A percentile compares a stretch with the other conserved stretches of the same genome.
Evolutionary conservation across 2,888 invertebrate genomes (phyloP).

Genomic region (Synanthedon formicaeformis): DNA sequence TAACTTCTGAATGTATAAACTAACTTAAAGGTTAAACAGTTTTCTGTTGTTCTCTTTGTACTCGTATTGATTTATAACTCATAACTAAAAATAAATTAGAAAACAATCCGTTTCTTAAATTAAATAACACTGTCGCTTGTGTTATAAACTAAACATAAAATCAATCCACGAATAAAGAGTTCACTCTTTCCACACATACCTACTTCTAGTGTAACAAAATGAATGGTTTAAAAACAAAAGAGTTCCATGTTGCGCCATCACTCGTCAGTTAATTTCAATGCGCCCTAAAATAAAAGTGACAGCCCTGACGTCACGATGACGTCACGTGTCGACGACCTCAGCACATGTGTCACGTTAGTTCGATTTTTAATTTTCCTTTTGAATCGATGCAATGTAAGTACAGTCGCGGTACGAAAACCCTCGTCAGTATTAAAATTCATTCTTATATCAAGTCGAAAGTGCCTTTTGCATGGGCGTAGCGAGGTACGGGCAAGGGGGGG

Average conservation of each 20-base stretch:
- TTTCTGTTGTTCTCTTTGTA: too few species aligned
- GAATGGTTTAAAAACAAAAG: slow-evolving; percentile 1
- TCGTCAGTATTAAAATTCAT: too few species aligned
- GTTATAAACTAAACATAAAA: background rate
- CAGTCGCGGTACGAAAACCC: too few species aligned
- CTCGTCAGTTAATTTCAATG: slow-evolving; percentile 22
- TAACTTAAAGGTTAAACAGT: too few species aligned
- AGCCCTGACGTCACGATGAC: slow-evolving; percentile 41
- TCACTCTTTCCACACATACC: background rate
- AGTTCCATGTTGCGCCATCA: slow-evolving; percentile 7
- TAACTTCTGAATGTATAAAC: too few species aligned
- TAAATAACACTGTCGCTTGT: too few species aligned
- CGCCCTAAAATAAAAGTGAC: slow-evolving; percentile 56
- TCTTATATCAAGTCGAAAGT: too few species aligned
- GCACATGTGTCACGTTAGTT: slow-evolving; percentile 6
- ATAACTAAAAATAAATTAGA: too few species aligned
- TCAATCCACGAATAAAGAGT: background rate
- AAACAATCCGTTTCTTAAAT: too few species aligned
- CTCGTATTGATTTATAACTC: too few species aligned
- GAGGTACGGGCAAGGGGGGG: too few species aligned
- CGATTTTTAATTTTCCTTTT: background rate
- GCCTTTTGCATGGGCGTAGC: too few species aligned
- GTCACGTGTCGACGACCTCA: slow-evolving; percentile 40
- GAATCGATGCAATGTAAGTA: background rate
- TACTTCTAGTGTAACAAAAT: background rate